phyloP scores from a whole-genome alignment of 2,888 invertebrate genomes.

The Sphinx pinastri region DNA sequence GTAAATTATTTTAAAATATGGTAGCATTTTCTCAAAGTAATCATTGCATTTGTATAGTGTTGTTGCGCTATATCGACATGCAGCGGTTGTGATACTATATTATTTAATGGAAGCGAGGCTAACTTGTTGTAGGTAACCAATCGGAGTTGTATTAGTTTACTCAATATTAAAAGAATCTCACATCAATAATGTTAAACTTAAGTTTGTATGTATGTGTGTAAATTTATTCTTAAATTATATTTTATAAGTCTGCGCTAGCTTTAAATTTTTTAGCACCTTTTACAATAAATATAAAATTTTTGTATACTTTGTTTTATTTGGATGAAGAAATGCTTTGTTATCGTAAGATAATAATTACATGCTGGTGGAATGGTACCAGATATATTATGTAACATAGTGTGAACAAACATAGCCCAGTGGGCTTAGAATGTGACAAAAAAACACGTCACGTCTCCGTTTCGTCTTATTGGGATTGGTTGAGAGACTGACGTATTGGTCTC shows the following conservation, averaged over 20 bases:
- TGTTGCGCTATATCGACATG: constrained; percentile 33
- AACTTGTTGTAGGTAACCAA: constrained; percentile 23
- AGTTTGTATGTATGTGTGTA: constrained; percentile 32
- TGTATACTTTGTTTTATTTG: constrained; percentile 7
- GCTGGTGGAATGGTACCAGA: too few species aligned
- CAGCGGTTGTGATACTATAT: constrained; percentile 53
- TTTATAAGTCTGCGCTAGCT: constrained; percentile 66
- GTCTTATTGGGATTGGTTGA: too few species aligned
- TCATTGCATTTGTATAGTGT: constrained; percentile 23
- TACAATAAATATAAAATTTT: constrained; percentile 39
- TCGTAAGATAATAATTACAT: not conserved
- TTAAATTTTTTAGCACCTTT: constrained; percentile 61
- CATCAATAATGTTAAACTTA: constrained; percentile 3
- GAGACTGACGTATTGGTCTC: too few species aligned
- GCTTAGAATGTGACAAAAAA: too few species aligned
- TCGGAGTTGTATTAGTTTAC: constrained; percentile 21
- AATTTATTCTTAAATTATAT: constrained; percentile 31
- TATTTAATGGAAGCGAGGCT: constrained; percentile 42
- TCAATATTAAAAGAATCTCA: constrained; percentile 8
- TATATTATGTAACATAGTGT: too few species aligned
- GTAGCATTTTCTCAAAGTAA: constrained; percentile 17
- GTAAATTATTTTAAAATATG: constrained; percentile 10
- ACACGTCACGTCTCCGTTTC: too few species aligned
- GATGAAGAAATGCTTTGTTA: not conserved
- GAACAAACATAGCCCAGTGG: too few species aligned